Evolutionary conservation across 2,888 invertebrate species (phyloP).

Genomic region (Pyrrhosoma nymphula): DNA sequence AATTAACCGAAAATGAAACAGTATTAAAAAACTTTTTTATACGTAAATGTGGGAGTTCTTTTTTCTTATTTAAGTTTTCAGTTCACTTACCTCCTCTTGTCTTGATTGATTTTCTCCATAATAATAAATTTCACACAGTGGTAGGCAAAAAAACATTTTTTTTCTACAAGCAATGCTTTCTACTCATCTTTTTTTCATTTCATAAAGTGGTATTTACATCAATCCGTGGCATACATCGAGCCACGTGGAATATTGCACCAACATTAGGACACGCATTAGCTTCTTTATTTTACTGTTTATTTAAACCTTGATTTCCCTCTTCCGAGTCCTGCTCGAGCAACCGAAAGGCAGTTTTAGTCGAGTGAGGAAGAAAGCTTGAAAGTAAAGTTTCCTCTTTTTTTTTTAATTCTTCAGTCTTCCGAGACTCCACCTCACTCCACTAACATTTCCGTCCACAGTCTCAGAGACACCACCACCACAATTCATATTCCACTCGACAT

Average conservation of each 20-base stretch:
- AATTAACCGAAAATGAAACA: slow-evolving; percentile 32
- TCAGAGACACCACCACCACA: background rate
- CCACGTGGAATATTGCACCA: background rate
- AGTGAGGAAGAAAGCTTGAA: background rate
- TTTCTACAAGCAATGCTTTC: slow-evolving; percentile 15
- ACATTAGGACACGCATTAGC: background rate
- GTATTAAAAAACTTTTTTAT: slow-evolving; percentile 47
- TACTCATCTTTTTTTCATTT: slow-evolving; percentile 22
- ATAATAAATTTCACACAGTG: background rate
- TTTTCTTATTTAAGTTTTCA: background rate
- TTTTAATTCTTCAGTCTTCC: background rate
- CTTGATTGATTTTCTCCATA: background rate
- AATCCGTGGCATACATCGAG: background rate
- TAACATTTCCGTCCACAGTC: background rate
- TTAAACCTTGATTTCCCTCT: background rate
- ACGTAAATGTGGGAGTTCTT: background rate
- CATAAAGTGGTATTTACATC: slow-evolving; percentile 9
- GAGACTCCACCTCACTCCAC: background rate
- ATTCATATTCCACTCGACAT: background rate
- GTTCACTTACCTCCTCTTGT: background rate
- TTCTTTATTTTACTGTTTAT: background rate
- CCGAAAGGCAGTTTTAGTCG: background rate
- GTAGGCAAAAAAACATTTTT: background rate
- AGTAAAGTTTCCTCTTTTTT: background rate
- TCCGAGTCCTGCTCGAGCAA: slow-evolving; percentile 28